Evolutionary conservation across 1,140 invertebrate genomes (phyloP), one percentile per base, ranked within the genome.

Genomic region (Drosophila malerkotliana): DNA sequence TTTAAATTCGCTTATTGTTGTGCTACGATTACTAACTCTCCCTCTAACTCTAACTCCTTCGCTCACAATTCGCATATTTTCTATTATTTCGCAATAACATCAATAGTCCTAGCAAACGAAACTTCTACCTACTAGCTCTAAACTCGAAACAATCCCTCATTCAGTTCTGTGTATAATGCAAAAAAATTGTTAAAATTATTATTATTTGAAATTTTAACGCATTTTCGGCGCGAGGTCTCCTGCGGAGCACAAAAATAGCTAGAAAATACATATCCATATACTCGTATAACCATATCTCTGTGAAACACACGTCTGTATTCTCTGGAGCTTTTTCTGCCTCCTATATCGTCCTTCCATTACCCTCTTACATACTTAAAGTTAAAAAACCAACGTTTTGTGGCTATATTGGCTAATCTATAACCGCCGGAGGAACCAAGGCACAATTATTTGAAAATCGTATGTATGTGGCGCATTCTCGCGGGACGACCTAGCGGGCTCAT

Each of bases 81-180:
- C 76, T 83, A 88, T 83, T 88, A 88, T 88, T 64, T 83, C 21
- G 61, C 83, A 88, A 88, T 79, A 88, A 88, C 72, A 88, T 88
- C 68, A 88, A 88, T 77, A 88, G 77, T 49, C 47, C 69, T 78
- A 66, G 71, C 63, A 68, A 87, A 79, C 83, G 61, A 72, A 74
- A 64, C 21, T 49, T 55, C 1, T 6, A 37, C 34, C 32, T 57
- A 51, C 49, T 41, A 48, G 51, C 26, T 53, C 30, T 37, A 59
- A 49, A 67, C 32, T 63, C 26, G 49, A 72, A 85, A 69, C 53
- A 79, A 73, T 72, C 26, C 24, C 21, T 58, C 26, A 24, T 54
- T 87, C 74, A 87, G 82, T 78, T 82, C 78, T 75, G 64, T 75
- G 69, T 87, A 28, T 77, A 32, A 68, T 76, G 58, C 55, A 75